Percentiles rank a stretch among this genome's conserved stretches.
Conservation (phyloP, 2,113 vertebrate species). For the Chloebia gouldiae region DNA sequence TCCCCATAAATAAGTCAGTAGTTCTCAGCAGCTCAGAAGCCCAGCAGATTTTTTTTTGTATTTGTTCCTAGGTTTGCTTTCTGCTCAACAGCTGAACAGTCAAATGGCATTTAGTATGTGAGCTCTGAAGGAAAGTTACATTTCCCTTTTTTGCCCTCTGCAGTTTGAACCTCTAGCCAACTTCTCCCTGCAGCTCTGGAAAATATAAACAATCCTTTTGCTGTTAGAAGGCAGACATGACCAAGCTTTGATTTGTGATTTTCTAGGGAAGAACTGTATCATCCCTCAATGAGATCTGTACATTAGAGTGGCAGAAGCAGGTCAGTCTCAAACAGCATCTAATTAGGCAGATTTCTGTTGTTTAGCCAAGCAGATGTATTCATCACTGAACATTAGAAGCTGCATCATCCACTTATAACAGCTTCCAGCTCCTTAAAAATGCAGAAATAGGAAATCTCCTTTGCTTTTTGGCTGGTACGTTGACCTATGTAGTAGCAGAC, state of each 20-base stretch:
- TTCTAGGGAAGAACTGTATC: background rate
- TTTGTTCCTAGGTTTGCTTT: constrained; percentile 2
- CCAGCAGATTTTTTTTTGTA: background rate
- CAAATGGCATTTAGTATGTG: background rate
- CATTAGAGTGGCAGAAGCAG: constrained; percentile 6
- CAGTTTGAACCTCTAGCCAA: constrained; percentile 15
- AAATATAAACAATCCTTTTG: constrained; percentile 23
- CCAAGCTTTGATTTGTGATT: constrained; percentile 44
- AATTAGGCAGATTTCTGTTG: constrained; percentile 48
- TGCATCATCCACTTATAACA: background rate
- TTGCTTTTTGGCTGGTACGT: background rate
- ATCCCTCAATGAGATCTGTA: background rate
- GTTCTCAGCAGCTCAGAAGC: background rate
- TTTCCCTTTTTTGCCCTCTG: background rate
- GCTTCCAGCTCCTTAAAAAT: background rate
- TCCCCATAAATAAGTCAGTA: background rate
- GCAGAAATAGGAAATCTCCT: background rate
- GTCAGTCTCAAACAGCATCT: background rate
- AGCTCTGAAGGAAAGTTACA: constrained; percentile 26
- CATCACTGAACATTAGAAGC: background rate
- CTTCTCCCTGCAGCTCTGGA: constrained; percentile 27
- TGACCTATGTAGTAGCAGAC: background rate
- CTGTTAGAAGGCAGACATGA: background rate
- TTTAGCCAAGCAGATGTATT: constrained; percentile 26
- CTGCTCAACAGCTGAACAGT: constrained; percentile 24